These are phyloP conservation scores for Periophthalmus modestus DNA, from an alignment of 2,113 vertebrate genomes.

Conservation along the genomic window DNA sequence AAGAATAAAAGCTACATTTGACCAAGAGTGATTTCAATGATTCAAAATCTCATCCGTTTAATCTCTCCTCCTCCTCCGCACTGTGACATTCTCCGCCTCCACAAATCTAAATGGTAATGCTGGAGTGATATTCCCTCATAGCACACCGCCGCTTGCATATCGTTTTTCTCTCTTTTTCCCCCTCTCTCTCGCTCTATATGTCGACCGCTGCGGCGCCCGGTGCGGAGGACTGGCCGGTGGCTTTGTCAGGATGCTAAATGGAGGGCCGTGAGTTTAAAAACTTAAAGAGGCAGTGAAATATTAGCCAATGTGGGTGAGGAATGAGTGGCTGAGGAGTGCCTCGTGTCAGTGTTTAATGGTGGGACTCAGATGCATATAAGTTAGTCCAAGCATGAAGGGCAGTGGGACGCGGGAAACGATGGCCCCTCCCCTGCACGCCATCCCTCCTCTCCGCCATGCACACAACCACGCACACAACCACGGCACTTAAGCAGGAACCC, in stretches of 20 bases:
- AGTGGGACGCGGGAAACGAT: constrained; percentile 88
- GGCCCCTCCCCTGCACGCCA: constrained; percentile 54
- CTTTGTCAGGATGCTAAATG: constrained; percentile 87
- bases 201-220: constrained; percentile 24
- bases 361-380: constrained; percentile 96
- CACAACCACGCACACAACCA: constrained; percentile 61
- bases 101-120: constrained; percentile 75
- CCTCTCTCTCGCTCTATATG: not conserved
- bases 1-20: constrained; percentile 38
- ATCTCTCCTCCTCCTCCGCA: constrained; percentile 32
- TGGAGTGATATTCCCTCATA: constrained; percentile 50
- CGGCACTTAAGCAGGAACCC: constrained; percentile 86
- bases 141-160: constrained; percentile 55
- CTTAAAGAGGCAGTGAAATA: constrained; percentile 97
- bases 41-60: constrained; percentile 62
- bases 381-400: constrained; percentile 99
- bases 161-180: constrained; percentile 42
- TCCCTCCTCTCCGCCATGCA: constrained; percentile 54
- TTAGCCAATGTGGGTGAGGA: constrained; percentile 93
- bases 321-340: constrained; percentile 92
- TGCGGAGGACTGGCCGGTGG: constrained; percentile 52
- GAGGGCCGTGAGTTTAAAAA: constrained; percentile 88
- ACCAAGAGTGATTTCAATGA: constrained; percentile 61
- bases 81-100: constrained; percentile 25
- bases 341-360: constrained; percentile 97